Base-by-base conservation (phyloP, 1,140 invertebrate genomes). In the Drosophila parvula region DNA sequence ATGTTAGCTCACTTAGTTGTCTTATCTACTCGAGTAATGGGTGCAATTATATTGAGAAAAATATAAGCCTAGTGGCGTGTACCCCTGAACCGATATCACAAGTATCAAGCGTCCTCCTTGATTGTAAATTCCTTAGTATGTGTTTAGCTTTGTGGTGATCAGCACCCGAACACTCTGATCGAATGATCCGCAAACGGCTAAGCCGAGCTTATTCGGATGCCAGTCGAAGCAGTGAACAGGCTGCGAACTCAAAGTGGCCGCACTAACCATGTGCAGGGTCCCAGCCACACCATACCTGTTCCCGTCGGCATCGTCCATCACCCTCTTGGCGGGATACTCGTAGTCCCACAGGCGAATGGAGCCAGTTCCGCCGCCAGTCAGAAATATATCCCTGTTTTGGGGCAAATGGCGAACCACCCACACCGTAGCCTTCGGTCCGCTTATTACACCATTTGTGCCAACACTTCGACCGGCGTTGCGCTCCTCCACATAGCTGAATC, bases 341-440 rank as follows among this genome's bases (percentile, higher is more conserved):
- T 99, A 99, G 94, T 98, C 97, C 98, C 98, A 99, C 12, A 99
- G 92, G 81, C 95, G 95, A 3, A 99, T 90, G 18, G 97, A 96
- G 32, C 98, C 98, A 88, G 95, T 95, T 11, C 98, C 98, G 9
- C 97, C 97, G 78, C 96, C 95, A 0, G 98, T 98, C 79, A 97
- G 94, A 91, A 99, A 99, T n/a, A 99, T 92, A 91, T 99, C 98
- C 56, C 98, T 94, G 92, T 99, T 98, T 93, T 99, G 98, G 1
- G 98, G 98, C 48, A 99, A 92, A 94, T 99, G 98, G 48, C 95
- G 94, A 3, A 94, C 96, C 34, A 94, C 92, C 98, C 98, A 99
- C 43, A 99, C 94, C 1, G 97, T 98, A n/a, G 96, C 96, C 67
- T 95, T 91, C 95, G 96, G 55, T 93, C 95, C 95, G 94, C 75